These are phyloP conservation scores for Neosilurus hyrtlii DNA, from an alignment of 2,797 vertebrate species.

Conservation along the genomic window DNA sequence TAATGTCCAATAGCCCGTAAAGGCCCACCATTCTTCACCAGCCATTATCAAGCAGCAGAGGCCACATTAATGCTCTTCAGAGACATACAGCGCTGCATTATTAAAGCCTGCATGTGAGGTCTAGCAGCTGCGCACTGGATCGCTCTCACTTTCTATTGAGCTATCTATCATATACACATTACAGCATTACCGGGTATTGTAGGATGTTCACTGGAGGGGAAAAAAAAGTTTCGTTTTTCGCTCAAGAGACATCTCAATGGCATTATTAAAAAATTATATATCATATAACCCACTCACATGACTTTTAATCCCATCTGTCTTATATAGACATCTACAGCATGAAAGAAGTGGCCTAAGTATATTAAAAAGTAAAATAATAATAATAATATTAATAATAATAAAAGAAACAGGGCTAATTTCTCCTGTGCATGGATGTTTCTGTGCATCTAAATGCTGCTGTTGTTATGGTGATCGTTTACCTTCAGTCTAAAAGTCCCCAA, in stretches of 20 bases:
- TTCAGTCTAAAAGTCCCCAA: constrained; percentile 29
- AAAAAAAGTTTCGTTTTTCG: not conserved
- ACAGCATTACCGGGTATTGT: not conserved
- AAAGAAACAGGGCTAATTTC: not conserved
- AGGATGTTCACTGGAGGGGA: not conserved
- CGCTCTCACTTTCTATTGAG: constrained; percentile 33
- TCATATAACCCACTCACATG: not conserved
- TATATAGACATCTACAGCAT: not conserved
- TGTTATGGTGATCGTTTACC: constrained; percentile 31
- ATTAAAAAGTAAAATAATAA: not conserved
- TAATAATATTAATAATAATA: not conserved
- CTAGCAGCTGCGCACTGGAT: constrained; percentile 1
- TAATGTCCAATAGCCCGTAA: constrained; percentile 24
- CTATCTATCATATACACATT: constrained; percentile 10
- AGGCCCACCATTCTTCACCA: constrained; percentile 23
- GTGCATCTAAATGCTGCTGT: constrained; percentile 1
- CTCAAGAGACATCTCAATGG: constrained; percentile 6
- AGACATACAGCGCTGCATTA: constrained; percentile 42
- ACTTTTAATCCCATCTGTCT: not conserved
- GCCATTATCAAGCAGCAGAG: constrained; percentile 41
- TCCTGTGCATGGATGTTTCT: not conserved
- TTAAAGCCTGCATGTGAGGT: constrained; percentile 36
- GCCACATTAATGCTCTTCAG: constrained; percentile 41
- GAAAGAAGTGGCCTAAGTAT: not conserved
- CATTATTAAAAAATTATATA: constrained; percentile 22